A percentile compares a stretch with the other conserved stretches of the same genome.
Evolutionary conservation across 2,797 vertebrate species (phyloP).

Genomic region (Sebastiscus albofasciatus): DNA sequence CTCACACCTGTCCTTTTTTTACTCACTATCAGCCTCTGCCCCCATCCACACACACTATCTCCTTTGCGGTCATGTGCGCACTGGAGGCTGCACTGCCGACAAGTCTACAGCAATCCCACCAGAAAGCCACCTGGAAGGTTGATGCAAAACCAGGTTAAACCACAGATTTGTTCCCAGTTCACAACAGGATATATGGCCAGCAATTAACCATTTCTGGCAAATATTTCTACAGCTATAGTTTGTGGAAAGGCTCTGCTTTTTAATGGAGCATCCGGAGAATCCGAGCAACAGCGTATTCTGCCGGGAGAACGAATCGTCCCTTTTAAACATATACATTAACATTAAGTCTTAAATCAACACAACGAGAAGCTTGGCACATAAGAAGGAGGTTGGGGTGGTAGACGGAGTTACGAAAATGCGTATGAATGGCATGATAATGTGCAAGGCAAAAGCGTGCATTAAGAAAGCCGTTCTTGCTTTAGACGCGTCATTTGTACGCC

Average conservation of each 20-base stretch:
- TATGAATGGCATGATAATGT: too few species aligned
- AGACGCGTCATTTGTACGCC: too few species aligned
- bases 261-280: too few species aligned
- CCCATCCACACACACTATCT: background rate
- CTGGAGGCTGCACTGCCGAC: background rate
- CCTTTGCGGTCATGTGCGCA: background rate
- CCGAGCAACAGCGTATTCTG: too few species aligned
- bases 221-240: background rate
- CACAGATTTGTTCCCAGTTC: background rate
- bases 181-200: background rate
- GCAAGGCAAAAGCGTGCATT: accelerated
- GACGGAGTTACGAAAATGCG: too few species aligned
- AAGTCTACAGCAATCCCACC: background rate
- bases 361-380: too few species aligned
- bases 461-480: too few species aligned
- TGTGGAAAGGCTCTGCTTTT: too few species aligned
- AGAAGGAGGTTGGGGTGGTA: too few species aligned
- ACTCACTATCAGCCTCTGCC: background rate
- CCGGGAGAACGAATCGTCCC: too few species aligned
- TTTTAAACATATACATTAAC: too few species aligned
- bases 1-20: background rate
- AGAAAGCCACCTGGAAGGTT: accelerated
- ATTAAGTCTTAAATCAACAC: too few species aligned
- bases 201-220: accelerated
- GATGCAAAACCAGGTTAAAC: background rate